Evolutionary conservation across 2,797 vertebrate species (phyloP).

Genomic region (Vespertilio murinus): DNA sequence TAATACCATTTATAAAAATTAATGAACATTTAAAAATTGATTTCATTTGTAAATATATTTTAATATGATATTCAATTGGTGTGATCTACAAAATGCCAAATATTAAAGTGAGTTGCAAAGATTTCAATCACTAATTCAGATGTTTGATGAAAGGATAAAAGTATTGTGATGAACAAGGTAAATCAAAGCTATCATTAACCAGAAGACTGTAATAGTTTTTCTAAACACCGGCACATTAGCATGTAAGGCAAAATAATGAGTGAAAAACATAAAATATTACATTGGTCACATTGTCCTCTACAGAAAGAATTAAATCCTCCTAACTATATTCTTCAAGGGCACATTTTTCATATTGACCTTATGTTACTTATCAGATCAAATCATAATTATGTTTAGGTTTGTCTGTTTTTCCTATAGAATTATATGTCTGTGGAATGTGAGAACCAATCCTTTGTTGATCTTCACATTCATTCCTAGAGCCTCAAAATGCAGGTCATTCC

Average conservation of each 20-base stretch:
- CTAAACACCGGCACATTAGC: not conserved
- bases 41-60: not conserved
- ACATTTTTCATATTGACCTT: not conserved
- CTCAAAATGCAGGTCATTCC: not conserved
- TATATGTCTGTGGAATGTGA: not conserved
- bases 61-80: not conserved
- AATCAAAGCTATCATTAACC: not conserved
- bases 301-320: not conserved
- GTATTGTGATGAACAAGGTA: not conserved
- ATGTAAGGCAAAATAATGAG: not conserved
- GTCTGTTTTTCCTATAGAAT: not conserved
- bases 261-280: constrained; percentile 9
- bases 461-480: not conserved
- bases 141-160: not conserved
- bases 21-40: not conserved
- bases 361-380: not conserved
- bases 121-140: not conserved
- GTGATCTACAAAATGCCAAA: not conserved
- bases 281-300: not conserved
- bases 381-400: not conserved
- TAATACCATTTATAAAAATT: not conserved
- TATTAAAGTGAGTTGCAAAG: not conserved
- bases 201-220: not conserved
- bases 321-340: not conserved
- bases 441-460: not conserved